Evolutionary conservation across 37 sponge, comb jelly and placozoan genomes (phyloP).

Genomic region (Crambe crambe): DNA sequence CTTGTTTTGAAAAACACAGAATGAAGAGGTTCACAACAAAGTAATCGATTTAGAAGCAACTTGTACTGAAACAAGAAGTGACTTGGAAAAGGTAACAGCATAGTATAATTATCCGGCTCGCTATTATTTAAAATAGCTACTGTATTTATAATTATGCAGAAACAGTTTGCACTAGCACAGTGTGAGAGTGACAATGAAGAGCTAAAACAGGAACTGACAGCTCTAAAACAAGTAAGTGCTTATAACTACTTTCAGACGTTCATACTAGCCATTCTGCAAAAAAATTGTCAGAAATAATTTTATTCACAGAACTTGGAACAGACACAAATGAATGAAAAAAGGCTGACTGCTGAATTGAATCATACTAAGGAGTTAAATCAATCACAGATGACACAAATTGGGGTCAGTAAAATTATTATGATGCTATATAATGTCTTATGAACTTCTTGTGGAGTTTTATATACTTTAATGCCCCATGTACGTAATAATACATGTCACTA

Average conservation of each 20-base stretch:
- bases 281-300: too few relatives aligned
- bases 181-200: not conserved
- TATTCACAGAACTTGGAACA: not conserved
- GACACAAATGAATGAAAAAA: not conserved
- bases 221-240: slow-evolving; percentile 8
- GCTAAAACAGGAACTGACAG: not conserved
- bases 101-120: not conserved
- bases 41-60: not conserved
- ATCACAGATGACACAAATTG: not conserved
- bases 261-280: too few relatives aligned
- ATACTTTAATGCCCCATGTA: too few relatives aligned
- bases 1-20: too few relatives aligned
- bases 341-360: not conserved
- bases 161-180: not conserved
- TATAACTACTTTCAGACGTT: too few relatives aligned
- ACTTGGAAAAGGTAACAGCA: not conserved
- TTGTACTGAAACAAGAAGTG: not conserved
- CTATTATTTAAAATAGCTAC: not conserved
- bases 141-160: not conserved
- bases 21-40: not conserved
- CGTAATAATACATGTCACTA: too few relatives aligned
- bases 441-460: too few relatives aligned
- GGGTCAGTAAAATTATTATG: too few relatives aligned
- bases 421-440: too few relatives aligned
- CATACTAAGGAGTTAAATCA: not conserved